These are phyloP conservation scores for Caranx ignobilis DNA, from an alignment of 2,113 vertebrate species.

Conservation along the genomic window DNA sequence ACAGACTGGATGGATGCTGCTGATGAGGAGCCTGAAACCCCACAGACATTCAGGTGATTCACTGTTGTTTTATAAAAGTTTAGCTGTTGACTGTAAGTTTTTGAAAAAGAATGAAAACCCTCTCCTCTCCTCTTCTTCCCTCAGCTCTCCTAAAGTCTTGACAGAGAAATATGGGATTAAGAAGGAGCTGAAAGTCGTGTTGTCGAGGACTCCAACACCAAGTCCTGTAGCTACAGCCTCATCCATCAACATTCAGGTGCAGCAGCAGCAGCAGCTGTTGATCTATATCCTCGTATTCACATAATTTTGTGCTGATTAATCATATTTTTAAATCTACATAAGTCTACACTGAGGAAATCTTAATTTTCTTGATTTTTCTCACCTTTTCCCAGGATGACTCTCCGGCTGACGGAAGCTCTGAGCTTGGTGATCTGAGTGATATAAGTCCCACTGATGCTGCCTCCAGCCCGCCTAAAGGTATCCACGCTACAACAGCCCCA, in stretches of 20 bases:
- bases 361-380: background rate
- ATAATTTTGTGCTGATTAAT: background rate
- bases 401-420: slow-evolving; percentile 9
- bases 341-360: too few species aligned
- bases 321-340: background rate
- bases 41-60: slow-evolving; percentile 39
- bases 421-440: slow-evolving; percentile 61
- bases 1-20: slow-evolving; percentile 56
- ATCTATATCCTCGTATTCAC: background rate
- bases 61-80: background rate
- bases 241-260: slow-evolving; percentile 58
- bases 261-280: background rate
- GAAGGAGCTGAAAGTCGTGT: slow-evolving; percentile 62
- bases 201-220: slow-evolving; percentile 55
- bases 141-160: slow-evolving; percentile 50
- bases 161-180: slow-evolving; percentile 46
- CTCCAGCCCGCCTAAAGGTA: slow-evolving; percentile 66
- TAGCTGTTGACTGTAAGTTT: background rate
- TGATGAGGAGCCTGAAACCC: slow-evolving; percentile 27
- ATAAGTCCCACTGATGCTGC: slow-evolving; percentile 28
- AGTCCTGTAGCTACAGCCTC: background rate
- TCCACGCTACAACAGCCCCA: background rate
- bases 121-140: background rate
- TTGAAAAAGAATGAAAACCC: too few species aligned
- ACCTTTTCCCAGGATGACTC: slow-evolving; percentile 50